These are phyloP conservation scores for Drosophila tripunctata DNA, from an alignment of 2,888 invertebrate species.

Conservation along the genomic window DNA sequence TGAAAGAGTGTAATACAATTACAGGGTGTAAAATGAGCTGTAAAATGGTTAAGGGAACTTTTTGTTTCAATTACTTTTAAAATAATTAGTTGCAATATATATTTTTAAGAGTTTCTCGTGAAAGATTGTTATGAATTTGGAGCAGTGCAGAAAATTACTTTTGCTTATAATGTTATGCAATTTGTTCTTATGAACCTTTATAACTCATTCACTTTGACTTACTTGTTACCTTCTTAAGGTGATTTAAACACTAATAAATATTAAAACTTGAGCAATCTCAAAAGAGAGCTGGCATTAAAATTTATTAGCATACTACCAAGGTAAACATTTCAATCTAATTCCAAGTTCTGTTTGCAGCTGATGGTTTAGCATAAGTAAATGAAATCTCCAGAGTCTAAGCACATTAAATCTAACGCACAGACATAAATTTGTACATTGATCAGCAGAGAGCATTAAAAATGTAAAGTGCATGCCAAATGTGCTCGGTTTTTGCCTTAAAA, in stretches of 20 bases:
- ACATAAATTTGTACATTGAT: slow-evolving; percentile 22
- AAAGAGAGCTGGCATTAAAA: neutral
- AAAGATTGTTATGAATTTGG: too few species aligned
- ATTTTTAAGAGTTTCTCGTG: too few species aligned
- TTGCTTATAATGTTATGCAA: too few species aligned
- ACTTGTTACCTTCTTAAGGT: neutral
- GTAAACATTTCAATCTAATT: neutral
- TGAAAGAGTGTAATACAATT: too few species aligned
- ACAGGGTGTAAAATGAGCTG: neutral
- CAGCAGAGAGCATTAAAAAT: slow-evolving; percentile 31
- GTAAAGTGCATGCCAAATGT: slow-evolving; percentile 31
- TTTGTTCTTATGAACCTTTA: neutral
- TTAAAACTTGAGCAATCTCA: neutral
- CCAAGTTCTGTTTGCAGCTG: neutral
- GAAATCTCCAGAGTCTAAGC: neutral
- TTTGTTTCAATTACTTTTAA: neutral
- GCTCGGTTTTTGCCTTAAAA: slow-evolving; percentile 11
- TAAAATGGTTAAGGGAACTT: neutral
- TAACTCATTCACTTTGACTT: neutral
- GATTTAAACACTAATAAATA: neutral
- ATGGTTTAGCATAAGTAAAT: neutral
- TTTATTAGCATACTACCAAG: neutral
- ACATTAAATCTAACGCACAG: slow-evolving; percentile 9
- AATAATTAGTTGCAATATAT: too few species aligned
- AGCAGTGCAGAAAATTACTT: too few species aligned